Evolutionary conservation across 2,797 vertebrate genomes (phyloP), one percentile per base, ranked within the genome.

Genomic region (Thaleichthys pacificus): DNA sequence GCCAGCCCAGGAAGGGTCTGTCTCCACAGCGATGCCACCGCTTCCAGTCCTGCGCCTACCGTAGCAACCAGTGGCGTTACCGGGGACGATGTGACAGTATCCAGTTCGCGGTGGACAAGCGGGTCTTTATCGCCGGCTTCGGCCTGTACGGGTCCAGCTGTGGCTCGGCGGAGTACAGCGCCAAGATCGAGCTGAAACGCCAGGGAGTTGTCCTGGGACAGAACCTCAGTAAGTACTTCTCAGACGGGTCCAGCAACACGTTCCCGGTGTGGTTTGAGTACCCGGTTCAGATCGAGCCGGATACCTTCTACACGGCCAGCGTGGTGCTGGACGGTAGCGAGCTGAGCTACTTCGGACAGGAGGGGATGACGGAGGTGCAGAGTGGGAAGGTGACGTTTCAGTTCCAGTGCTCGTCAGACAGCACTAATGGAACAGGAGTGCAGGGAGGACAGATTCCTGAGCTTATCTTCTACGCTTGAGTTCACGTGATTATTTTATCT

Each of bases 61-160:
- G 97, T 63, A 99, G 97, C 91, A 99, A 99, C 87, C 97, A 99
- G 87, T 99, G 97, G 97, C 96, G 97, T n/a, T 99, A 99, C 77
- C 86, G 97, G 19, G 97, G 97, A 47, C 96, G 97, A 66, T 99
- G 97, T 3, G 97, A 99, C 93, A 98, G 97, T 87, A 99, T 99
- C 83, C 97, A 99, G 93, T 99, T 99, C 32, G 96, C 97, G 0
- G 97, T 98, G 4, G 97, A 99, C 78, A 98, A 96, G 85, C 91
- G 97, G 61, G 95, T 97, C 70, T 99, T 99, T 82, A 96, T 99
- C 0, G 97, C 97, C 0, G 97, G 97, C 56, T 99, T 99, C 5
- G 97, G 97, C 24, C 95, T 99, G 3, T 99, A 99, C 0, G 97
- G 97, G 58, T 99, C 97, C 57, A 99, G 97, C 91, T 99, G 97